Evolutionary conservation across 2,888 invertebrate species (phyloP).

Genomic region (Drosophila flavopinicola): DNA sequence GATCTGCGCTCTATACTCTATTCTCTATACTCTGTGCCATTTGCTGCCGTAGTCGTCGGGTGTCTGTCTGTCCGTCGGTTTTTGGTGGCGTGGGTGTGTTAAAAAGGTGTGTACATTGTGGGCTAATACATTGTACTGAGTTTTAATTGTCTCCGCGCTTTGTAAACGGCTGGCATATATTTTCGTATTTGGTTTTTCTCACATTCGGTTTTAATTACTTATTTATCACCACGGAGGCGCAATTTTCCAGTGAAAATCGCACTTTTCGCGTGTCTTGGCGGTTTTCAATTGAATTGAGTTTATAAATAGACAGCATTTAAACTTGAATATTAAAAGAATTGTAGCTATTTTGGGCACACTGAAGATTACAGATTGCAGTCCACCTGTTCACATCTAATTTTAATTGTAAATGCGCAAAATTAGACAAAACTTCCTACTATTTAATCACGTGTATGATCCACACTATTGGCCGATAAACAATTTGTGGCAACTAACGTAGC

Average conservation of each 20-base stretch:
- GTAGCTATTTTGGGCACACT: no score
- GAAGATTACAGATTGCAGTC: no score
- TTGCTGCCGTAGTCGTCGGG: conserved; percentile 18
- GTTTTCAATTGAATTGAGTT: conserved; percentile 33
- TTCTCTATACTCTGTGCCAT: no score
- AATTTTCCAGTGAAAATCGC: conserved; percentile 38
- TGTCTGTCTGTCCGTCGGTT: conserved; percentile 17
- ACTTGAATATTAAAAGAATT: no score
- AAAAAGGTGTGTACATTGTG: conserved; percentile 40
- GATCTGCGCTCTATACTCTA: no score
- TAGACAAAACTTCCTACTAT: no score
- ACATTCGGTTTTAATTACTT: conserved; percentile 53
- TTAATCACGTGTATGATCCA: no score
- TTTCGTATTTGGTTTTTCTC: conserved; percentile 29
- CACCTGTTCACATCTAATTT: no score
- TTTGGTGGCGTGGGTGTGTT: conserved; percentile 22
- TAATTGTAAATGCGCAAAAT: no score
- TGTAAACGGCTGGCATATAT: conserved; percentile 6
- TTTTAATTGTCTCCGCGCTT: conserved; percentile 18
- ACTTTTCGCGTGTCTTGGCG: not conserved
- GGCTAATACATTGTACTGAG: conserved; percentile 24
- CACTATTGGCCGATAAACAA: no score
- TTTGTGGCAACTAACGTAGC: no score
- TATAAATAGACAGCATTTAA: conserved; percentile 1
- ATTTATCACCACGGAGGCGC: conserved; percentile 40